A percentile compares a stretch with the other conserved stretches of the same genome.
phyloP scores from a whole-genome alignment of 2,888 invertebrate species.

The Diplazon laetatorius region DNA sequence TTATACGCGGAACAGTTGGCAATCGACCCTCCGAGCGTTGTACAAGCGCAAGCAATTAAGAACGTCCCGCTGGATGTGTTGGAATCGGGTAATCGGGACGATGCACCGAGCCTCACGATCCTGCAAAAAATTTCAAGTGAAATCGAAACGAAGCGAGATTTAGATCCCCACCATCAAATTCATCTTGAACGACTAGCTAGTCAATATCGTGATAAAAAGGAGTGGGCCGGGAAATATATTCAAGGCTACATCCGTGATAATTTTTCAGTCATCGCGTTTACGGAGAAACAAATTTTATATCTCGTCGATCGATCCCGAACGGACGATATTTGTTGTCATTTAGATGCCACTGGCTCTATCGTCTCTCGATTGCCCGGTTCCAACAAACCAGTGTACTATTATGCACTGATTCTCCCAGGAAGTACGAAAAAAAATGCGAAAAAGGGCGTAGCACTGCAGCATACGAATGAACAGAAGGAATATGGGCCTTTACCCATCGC shows the following conservation, averaged over 20 bases:
- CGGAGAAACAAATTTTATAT: constrained; percentile 14
- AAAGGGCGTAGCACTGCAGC: too few relatives aligned
- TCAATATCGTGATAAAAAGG: background rate
- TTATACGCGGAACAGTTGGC: constrained; percentile 1
- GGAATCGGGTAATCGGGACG: constrained; percentile 25
- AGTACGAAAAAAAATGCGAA: too few relatives aligned
- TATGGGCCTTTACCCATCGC: constrained; percentile 28
- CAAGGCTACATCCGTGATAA: too few relatives aligned
- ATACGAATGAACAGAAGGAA: too few relatives aligned
- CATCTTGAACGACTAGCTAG: constrained; percentile 4
- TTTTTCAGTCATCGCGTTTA: background rate
- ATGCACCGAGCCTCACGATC: constrained; percentile 5
- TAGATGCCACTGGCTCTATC: constrained; percentile 20
- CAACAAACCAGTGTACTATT: constrained; percentile 19
- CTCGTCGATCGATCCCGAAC: background rate
- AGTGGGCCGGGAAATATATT: background rate
- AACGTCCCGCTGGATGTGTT: background rate
- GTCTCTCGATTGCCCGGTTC: background rate
- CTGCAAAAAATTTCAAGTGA: constrained; percentile 25
- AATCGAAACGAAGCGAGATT: constrained; percentile 6
- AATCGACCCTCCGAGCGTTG: constrained; percentile 7
- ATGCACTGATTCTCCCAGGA: constrained; percentile 20
- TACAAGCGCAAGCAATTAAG: background rate
- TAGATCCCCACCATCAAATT: constrained; percentile 5
- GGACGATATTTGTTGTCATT: constrained; percentile 8